phyloP scores from a whole-genome alignment of 2,797 vertebrate genomes.

The Anolis apletophallus region DNA sequence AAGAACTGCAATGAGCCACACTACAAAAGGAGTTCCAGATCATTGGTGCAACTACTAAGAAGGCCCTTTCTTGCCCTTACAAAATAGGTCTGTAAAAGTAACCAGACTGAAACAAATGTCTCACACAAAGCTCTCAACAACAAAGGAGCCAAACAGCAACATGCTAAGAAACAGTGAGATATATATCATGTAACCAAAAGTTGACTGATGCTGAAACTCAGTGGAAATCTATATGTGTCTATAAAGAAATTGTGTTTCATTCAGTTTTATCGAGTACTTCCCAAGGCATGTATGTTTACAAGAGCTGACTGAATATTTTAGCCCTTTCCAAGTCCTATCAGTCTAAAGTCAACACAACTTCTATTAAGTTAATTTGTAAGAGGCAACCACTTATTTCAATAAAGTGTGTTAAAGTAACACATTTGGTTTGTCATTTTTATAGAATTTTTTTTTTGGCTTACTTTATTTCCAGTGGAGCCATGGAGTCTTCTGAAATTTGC shows the following conservation, averaged over 20 bases:
- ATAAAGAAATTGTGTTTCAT: neutral
- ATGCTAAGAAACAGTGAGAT: neutral
- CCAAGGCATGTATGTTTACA: neutral
- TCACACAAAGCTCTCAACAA: no score
- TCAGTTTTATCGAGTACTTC: neutral
- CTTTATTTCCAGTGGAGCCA: slow-evolving; percentile 29
- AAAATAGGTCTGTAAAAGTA: no score
- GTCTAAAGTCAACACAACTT: neutral
- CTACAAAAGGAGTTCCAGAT: no score
- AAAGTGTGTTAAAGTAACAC: slow-evolving; percentile 19
- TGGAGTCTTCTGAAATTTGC: slow-evolving; percentile 27
- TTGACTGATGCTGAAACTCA: neutral
- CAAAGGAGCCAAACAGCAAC: neutral
- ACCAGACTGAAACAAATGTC: no score
- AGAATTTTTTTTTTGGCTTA: slow-evolving; percentile 23
- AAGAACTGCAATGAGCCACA: no score
- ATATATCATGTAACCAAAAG: neutral
- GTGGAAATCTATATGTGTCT: neutral
- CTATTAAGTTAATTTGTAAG: neutral
- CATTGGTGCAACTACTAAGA: no score
- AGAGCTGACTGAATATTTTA: neutral
- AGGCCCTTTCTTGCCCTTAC: no score
- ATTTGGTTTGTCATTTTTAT: slow-evolving; percentile 28
- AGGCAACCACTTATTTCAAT: slow-evolving; percentile 8
- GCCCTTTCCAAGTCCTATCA: neutral